A percentile compares a stretch with the other conserved stretches of the same genome.
Evolutionary conservation across 2,888 invertebrate species (phyloP).

Genomic region (Bhutanitis thaidina): DNA sequence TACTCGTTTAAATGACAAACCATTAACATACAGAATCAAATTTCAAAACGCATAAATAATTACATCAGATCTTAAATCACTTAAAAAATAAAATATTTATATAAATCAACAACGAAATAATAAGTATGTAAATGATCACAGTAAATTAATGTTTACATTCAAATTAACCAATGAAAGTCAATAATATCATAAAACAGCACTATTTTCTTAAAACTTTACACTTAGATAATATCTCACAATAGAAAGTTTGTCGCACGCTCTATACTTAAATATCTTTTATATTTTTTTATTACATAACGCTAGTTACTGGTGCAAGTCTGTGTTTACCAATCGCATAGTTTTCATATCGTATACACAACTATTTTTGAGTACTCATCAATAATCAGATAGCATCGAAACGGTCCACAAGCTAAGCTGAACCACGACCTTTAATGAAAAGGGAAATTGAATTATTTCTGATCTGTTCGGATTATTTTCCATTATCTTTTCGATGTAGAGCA

Average conservation of each 20-base stretch:
- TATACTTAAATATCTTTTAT: background rate
- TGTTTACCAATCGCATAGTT: background rate
- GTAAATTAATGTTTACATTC: constrained; percentile 19
- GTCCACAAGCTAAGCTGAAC: no score
- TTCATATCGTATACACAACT: no score
- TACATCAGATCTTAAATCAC: constrained; percentile 22
- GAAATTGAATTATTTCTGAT: no score
- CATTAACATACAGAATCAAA: background rate
- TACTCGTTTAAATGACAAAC: background rate
- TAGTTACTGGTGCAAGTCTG: background rate
- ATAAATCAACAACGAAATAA: constrained; percentile 44
- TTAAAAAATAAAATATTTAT: constrained; percentile 33
- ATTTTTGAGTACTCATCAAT: no score
- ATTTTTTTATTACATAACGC: background rate
- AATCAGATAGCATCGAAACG: no score
- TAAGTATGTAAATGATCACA: constrained; percentile 48
- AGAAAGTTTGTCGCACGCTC: background rate
- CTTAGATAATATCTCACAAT: background rate
- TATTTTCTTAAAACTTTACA: background rate
- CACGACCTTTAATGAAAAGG: no score
- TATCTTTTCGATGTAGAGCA: no score
- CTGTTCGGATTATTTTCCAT: no score
- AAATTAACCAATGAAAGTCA: constrained; percentile 32
- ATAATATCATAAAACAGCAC: constrained; percentile 25
- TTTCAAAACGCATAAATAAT: background rate